These are phyloP conservation scores for Musca vetustissima DNA, from an alignment of 1,140 invertebrate genomes.

Conservation along the genomic window DNA sequence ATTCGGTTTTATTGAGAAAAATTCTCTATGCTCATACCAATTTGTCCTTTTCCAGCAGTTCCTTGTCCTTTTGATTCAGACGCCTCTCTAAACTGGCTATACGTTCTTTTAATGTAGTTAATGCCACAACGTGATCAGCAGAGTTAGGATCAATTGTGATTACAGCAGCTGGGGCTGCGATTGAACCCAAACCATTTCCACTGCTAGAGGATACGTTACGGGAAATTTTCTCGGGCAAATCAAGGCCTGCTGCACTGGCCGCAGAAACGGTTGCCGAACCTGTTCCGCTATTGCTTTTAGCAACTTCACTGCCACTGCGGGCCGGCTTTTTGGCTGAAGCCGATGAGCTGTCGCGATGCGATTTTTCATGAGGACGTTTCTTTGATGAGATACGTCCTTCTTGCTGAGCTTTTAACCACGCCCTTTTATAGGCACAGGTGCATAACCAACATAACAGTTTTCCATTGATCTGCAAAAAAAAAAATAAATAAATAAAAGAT, in stretches of 20 bases:
- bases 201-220: slow-evolving; percentile 31
- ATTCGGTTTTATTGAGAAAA: slow-evolving; percentile 7
- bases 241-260: slow-evolving; percentile 46
- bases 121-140: slow-evolving; percentile 90
- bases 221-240: slow-evolving; percentile 54
- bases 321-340: slow-evolving; percentile 44
- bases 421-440: slow-evolving; percentile 90
- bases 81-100: slow-evolving; percentile 92
- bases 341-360: slow-evolving; percentile 36
- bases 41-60: slow-evolving; percentile 87
- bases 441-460: slow-evolving; percentile 96
- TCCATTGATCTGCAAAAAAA: slow-evolving; percentile 80
- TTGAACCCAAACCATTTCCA: slow-evolving; percentile 34
- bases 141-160: slow-evolving; percentile 75
- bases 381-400: slow-evolving; percentile 68
- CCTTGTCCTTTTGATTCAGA: slow-evolving; percentile 79
- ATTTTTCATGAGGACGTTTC: slow-evolving; percentile 62
- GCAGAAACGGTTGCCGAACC: slow-evolving; percentile 51
- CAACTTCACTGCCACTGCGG: slow-evolving; percentile 32
- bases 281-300: slow-evolving; percentile 69
- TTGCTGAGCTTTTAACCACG: slow-evolving; percentile 88
- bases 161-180: slow-evolving; percentile 57
- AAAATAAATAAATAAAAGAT: too few relatives aligned
- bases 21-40: slow-evolving; percentile 64
- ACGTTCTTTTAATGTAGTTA: slow-evolving; percentile 92